Percentiles rank a stretch among this genome's conserved stretches.
Evolutionary conservation across 2,888 invertebrate species (phyloP).

Genomic region (Athalia cordata): DNA sequence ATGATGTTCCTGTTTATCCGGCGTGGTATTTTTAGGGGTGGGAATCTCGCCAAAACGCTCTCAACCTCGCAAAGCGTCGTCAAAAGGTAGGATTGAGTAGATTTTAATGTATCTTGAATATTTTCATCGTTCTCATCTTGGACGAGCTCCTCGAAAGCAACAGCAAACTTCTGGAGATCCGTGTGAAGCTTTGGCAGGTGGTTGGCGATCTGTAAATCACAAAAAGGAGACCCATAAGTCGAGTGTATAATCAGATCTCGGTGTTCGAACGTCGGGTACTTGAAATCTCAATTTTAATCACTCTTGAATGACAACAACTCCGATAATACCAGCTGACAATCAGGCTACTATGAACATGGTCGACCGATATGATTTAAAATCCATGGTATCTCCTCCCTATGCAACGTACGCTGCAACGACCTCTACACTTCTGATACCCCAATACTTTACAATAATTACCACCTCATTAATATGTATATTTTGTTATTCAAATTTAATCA

Average conservation of each 20-base stretch:
- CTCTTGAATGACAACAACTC: conserved; percentile 45
- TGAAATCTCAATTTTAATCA: background rate
- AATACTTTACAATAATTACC: conserved; percentile 73
- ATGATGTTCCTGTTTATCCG: conserved; percentile 67
- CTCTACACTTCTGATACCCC: conserved; percentile 67
- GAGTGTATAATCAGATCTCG: background rate
- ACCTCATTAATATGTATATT: conserved; percentile 69
- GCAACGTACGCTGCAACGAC: conserved; percentile 55
- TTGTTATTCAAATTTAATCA: conserved; percentile 72
- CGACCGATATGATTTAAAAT: conserved; percentile 45
- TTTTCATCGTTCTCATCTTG: conserved; percentile 73
- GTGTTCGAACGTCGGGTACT: background rate
- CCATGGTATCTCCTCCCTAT: conserved; percentile 43
- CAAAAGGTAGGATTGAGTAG: conserved; percentile 64
- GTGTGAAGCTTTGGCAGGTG: conserved; percentile 78
- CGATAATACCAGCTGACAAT: conserved; percentile 68
- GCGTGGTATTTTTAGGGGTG: conserved; percentile 60
- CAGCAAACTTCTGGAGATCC: conserved; percentile 74
- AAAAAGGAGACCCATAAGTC: background rate
- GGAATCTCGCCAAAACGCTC: conserved; percentile 64
- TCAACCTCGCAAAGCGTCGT: conserved; percentile 78
- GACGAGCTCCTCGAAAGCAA: conserved; percentile 74
- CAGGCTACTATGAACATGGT: conserved; percentile 67
- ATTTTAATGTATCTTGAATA: conserved; percentile 69
- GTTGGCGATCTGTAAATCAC: conserved; percentile 74